Conservation (phyloP, 64 coral and sea anemone species). For the Stylophora pistillata region DNA sequence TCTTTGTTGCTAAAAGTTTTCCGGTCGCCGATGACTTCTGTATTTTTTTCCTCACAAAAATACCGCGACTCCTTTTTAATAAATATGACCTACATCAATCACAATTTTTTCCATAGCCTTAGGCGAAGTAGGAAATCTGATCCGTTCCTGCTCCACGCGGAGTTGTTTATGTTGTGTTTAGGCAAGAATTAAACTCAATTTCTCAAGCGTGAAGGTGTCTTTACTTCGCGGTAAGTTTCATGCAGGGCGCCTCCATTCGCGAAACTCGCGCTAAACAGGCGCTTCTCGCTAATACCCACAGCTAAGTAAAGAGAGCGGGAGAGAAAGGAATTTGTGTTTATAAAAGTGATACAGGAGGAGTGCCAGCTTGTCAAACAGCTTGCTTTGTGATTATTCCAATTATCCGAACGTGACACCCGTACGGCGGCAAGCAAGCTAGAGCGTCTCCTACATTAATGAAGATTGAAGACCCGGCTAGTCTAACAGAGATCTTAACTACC, state of each 20-base stretch:
- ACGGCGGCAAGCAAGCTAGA: constrained; percentile 3
- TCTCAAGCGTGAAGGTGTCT: constrained; percentile 6
- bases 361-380: constrained; percentile 48
- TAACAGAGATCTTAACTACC: constrained; percentile 9
- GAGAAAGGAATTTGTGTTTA: constrained; percentile 20
- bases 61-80: constrained; percentile 45
- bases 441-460: constrained; percentile 8
- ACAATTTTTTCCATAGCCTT: constrained; percentile 46
- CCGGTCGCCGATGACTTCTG: background rate
- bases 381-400: constrained; percentile 48
- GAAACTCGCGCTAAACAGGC: background rate
- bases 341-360: constrained; percentile 25
- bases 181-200: constrained; percentile 45
- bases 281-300: too few relatives aligned
- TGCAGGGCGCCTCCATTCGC: background rate
- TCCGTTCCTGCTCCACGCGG: constrained; percentile 26
- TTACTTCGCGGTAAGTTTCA: background rate
- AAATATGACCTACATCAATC: constrained; percentile 39
- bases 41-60: background rate
- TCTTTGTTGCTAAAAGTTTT: constrained; percentile 9
- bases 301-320: background rate
- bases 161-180: constrained; percentile 50
- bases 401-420: constrained; percentile 43
- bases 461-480: background rate
- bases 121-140: constrained; percentile 43